Base-by-base conservation (phyloP, 2,888 invertebrate species). In the Rhimphoctona megacephalus region DNA sequence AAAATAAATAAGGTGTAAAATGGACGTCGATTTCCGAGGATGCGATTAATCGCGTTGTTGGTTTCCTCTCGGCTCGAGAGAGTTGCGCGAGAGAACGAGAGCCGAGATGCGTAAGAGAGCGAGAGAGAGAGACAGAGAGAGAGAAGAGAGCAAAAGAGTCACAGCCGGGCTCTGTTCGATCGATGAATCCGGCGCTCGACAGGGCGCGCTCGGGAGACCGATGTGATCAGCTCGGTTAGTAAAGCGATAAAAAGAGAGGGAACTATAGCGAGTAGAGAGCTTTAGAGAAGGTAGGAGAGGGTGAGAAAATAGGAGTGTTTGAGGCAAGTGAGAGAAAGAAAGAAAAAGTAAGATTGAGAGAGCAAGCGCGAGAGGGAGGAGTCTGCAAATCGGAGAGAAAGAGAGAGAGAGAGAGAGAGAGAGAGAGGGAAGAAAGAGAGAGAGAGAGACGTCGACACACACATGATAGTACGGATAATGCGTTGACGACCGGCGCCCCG, bases 401-500 rank as follows among this genome's bases (percentile, higher is more conserved):
- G 49, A 46, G 76, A 78, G 81, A 57, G 77, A 64, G n/a, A 76
- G 81, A 57, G 69, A 46, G 70, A 76, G 80, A 64, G 74, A 69
- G 81, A 82, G 25, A n/a, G n/a, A n/a, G n/a, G n/a, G n/a, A 22
- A 76, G 79, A 5, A 33, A 33, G 33, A 54, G 72, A 69, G 89
- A 80, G 81, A 87, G 88, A 86, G 87, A n/a, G n/a, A 61, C 78
- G 54, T 22, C 49, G 46, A 61, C 81, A 61, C 70, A 66, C 80
- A 80, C 73, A 90, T 85, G 88, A 90, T 89, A 85, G 88, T 86
- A 85, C 92, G 90, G 90, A 92, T 91, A 90, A 92, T 91, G 91
- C 93, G 93, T 89, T 91, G 89, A 88, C 91, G 91, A 92, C 93
- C 92, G 92, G 91, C 92, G 92, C 91, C 92, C 90, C 92, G 91